Percentiles rank a stretch among this genome's conserved stretches.
Evolutionary conservation across 2,888 invertebrate species (phyloP).

Genomic region (Heterodera filipjevi): DNA sequence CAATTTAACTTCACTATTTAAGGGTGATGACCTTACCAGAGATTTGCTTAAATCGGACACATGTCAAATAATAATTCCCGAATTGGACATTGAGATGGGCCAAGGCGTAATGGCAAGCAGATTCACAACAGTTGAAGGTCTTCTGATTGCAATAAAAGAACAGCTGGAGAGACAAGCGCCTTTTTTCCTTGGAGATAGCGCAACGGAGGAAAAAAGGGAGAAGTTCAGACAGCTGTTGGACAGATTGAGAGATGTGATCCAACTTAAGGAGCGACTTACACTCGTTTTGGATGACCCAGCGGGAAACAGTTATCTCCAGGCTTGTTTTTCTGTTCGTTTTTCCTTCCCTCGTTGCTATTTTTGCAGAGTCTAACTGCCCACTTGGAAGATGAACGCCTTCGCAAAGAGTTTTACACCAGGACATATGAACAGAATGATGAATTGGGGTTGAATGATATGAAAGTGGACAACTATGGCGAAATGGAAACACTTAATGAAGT

Average conservation of each 20-base stretch:
- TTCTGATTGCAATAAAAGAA: constrained; percentile 76
- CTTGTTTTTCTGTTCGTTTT: constrained; percentile 56
- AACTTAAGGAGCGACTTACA: constrained; percentile 71
- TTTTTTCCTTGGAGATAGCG: constrained; percentile 64
- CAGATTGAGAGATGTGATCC: constrained; percentile 49
- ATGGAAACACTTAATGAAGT: constrained; percentile 55
- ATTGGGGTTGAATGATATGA: constrained; percentile 92
- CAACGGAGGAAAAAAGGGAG: constrained; percentile 36
- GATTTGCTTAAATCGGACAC: constrained; percentile 92
- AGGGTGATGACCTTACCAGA: constrained; percentile 81
- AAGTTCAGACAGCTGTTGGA: constrained; percentile 49
- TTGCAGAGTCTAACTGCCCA: constrained; percentile 63
- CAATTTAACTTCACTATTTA: constrained; percentile 18
- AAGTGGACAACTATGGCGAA: constrained; percentile 79
- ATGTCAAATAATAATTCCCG: constrained; percentile 79
- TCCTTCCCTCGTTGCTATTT: too few relatives aligned
- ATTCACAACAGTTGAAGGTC: constrained; percentile 92
- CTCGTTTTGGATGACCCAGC: constrained; percentile 91
- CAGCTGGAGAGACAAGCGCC: constrained; percentile 51
- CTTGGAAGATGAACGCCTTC: constrained; percentile 71
- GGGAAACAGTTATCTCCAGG: constrained; percentile 92
- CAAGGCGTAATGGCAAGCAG: constrained; percentile 84
- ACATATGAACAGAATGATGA: constrained; percentile 90
- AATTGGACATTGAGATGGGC: constrained; percentile 75
- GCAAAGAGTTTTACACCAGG: constrained; percentile 80